These are phyloP conservation scores for Agapostemon virescens DNA, from an alignment of 2,888 invertebrate genomes.

Conservation along the genomic window DNA sequence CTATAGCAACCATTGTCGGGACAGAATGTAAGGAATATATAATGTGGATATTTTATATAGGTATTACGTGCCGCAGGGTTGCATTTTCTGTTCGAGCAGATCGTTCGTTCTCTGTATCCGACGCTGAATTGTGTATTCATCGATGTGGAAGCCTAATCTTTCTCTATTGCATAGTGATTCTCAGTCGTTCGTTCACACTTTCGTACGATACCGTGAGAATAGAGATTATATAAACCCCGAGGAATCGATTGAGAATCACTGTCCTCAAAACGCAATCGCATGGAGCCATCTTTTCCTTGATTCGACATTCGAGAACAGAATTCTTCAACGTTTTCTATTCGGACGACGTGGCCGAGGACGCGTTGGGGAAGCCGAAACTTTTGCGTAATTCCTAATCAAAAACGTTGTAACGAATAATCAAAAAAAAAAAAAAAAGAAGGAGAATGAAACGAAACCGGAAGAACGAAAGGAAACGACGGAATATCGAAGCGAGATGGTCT, in stretches of 20 bases:
- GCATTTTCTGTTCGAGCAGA: neutral
- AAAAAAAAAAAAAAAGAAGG: constrained; percentile 13
- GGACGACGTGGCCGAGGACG: neutral
- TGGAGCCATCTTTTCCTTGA: neutral
- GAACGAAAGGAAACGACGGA: neutral
- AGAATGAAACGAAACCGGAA: too few relatives aligned
- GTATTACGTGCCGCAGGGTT: constrained; percentile 9
- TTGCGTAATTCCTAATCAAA: neutral
- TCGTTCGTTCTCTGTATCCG: neutral
- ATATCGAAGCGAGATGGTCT: constrained; percentile 52
- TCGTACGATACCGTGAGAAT: neutral
- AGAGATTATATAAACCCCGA: neutral
- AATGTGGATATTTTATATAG: constrained; percentile 11
- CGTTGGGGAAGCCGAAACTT: neutral
- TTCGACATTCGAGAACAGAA: neutral
- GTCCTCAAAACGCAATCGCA: neutral
- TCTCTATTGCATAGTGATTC: neutral
- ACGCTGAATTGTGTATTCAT: neutral
- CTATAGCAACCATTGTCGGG: neutral
- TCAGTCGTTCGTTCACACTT: too few relatives aligned
- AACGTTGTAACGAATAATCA: neutral
- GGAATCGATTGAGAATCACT: neutral
- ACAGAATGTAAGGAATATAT: neutral
- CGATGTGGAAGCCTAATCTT: constrained; percentile 1
- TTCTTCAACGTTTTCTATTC: neutral